Evolutionary conservation across 35 echinoderm and acorn worm species (phyloP).

Genomic region (Patiria miniata): DNA sequence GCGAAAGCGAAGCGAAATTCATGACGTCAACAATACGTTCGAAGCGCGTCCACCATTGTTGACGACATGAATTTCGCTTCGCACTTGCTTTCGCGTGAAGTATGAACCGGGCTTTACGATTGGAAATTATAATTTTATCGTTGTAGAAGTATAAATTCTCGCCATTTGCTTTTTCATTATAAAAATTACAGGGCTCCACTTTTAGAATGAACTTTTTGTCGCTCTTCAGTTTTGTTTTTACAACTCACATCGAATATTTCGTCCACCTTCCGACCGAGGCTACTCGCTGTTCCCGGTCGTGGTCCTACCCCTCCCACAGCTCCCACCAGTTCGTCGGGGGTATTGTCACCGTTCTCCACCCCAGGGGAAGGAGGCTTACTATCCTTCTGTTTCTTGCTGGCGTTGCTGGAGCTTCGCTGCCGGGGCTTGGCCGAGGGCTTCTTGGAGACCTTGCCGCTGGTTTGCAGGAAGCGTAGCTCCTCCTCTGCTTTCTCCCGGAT

Average conservation of each 20-base stretch:
- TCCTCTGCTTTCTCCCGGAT: slow-evolving; percentile 88
- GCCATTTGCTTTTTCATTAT: no score
- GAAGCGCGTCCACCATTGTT: no score
- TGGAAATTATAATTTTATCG: no score
- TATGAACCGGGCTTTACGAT: no score
- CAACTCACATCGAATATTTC: slow-evolving; percentile 88
- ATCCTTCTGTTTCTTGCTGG: slow-evolving; percentile 40
- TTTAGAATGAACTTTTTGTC: no score
- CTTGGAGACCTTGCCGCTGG: slow-evolving; percentile 91
- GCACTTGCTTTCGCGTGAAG: no score
- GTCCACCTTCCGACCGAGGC: slow-evolving; percentile 82
- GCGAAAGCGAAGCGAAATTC: no score
- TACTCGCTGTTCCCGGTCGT: slow-evolving; percentile 84
- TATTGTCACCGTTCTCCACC: background rate
- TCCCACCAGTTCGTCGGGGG: background rate
- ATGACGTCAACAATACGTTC: no score
- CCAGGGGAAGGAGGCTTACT: background rate
- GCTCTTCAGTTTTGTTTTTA: no score
- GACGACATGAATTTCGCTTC: no score
- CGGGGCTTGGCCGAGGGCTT: slow-evolving; percentile 53
- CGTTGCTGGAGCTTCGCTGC: slow-evolving; percentile 23
- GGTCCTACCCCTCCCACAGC: background rate
- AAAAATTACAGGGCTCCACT: no score
- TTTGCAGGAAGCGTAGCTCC: slow-evolving; percentile 80
- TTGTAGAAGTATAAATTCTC: no score